Conservation (phyloP, 2,888 invertebrate genomes). For the Xestia c-nigrum region DNA sequence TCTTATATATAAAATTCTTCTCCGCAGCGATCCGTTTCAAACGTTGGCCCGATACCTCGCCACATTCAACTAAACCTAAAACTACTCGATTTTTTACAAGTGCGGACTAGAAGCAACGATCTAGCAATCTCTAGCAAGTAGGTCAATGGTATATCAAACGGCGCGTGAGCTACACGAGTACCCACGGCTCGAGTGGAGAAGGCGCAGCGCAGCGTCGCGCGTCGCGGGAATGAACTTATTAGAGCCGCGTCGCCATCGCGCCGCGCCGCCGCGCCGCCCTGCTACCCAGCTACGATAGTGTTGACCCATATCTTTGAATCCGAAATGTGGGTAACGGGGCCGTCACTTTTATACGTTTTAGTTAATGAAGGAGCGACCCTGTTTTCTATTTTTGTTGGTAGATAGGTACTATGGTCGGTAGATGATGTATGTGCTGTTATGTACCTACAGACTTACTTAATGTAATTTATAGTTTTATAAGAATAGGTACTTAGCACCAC, state of each 20-base stretch:
- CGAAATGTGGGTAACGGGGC: conserved; percentile 41
- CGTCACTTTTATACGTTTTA: conserved; percentile 18
- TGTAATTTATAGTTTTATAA: not conserved
- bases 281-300: conserved; percentile 18
- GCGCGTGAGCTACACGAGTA: conserved; percentile 38
- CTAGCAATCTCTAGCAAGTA: conserved; percentile 28
- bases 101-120: conserved; percentile 15
- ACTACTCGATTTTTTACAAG: conserved; percentile 18
- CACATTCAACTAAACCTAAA: not conserved
- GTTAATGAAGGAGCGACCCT: conserved; percentile 2
- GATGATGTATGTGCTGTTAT: not conserved
- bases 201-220: conserved; percentile 13
- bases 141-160: conserved; percentile 55
- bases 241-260: conserved; percentile 12
- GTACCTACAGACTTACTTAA: not conserved
- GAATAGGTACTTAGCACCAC: not conserved
- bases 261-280: not conserved
- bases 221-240: conserved; percentile 39
- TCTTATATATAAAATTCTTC: no score
- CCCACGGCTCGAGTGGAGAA: not conserved
- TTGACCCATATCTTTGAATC: conserved; percentile 58
- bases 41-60: not conserved
- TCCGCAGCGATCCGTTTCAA: not conserved
- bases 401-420: not conserved
- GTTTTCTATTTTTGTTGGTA: conserved; percentile 5